Evolutionary conservation across 2,888 invertebrate species (phyloP), one percentile per base, ranked within the genome.

Genomic region (Acanthosepion lycidas): DNA sequence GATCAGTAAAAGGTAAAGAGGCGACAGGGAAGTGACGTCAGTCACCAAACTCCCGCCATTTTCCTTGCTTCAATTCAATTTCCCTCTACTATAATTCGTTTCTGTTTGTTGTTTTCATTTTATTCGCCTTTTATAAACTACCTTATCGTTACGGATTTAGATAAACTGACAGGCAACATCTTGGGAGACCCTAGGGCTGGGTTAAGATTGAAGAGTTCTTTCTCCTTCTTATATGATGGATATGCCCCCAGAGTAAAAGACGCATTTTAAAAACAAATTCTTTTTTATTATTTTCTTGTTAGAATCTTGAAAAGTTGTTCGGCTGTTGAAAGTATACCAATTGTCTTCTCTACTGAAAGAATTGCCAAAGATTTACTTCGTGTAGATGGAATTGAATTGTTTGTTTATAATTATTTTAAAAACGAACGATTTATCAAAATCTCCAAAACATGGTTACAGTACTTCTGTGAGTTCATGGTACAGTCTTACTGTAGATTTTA

Each of bases 21-120:
- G n/a, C n/a, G 15, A 78, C n/a, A 78, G n/a, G 78, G n/a, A 78
- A 78, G 78, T 78, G 78, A 78, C 78, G 78, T 78, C 78, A 78
- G 33, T 78, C 78, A 8, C 9, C 28, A 78, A 18, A 78, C 15
- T 15, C n/a, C n/a, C n/a, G 33, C 78, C 78, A 78, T 78, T 78
- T 78, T 78, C n/a, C 33, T 78, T 78, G 23, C 33, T 78, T n/a
- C 78, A 1, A n/a, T 33, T n/a, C 78, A 59, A 20, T 59, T 59
- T n/a, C n/a, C 12, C n/a, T 28, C 28, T 78, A 9, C 28, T 9
- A 28, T n/a, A 78, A 78, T 78, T n/a, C 15, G 18, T 78, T 15
- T 78, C 8, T 15, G 12, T 78, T n/a, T 78, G n/a, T 33, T 33
- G 12, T 78, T 78, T 78, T 78, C 23, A 5, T 78, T n/a, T 78